Base-by-base conservation (phyloP, 2,797 vertebrate species). In the Arnoldichthys spilopterus region DNA sequence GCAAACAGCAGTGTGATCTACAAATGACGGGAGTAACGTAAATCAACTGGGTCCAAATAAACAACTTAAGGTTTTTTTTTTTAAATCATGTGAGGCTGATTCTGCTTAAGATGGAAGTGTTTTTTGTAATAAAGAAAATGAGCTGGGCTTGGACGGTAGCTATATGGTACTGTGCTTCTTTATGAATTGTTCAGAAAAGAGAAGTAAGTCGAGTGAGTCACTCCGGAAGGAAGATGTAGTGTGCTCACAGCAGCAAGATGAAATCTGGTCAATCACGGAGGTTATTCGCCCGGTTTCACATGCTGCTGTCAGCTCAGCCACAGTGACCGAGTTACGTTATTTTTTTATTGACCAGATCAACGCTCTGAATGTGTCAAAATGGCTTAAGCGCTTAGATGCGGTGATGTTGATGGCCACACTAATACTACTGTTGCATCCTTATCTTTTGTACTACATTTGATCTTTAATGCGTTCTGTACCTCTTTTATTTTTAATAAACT, bases 181-280 rank as follows among this genome's bases (percentile, higher is more conserved):
- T n/a, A n/a, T 75, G 28, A 64, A 53, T 53, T 74, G 32, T 74
- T 34, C 45, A 64, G 18, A 64, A 37, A 34, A 12, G 47, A 32
- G 30, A 30, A 16, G 16, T 26, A 61, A 24, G 68, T 47, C 16
- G 61, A 22, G 3, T n/a, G n/a, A n/a, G n/a, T n/a, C 16, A 18
- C 61, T 40, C 32, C 26, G 20, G 47, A 70, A 53, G 69, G 34
- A 34, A 63, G 34, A 58, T 58, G 40, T 67, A 58, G 73, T 43
- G 32, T 68, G 81, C 76, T 81, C 84, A 79, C 77, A 56, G 43
- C 24, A 47, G 88, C 86, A 90, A 90, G 80, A 47, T 0, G 86
- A 90, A 85, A 78, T 70, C 67, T 64, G 79, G 2, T 87, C 37
- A 85, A 84, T 72, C 82, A 63, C 79, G 81, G 53, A 68, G 69